Percentiles rank a stretch among this genome's conserved stretches.
Evolutionary conservation across 1,140 invertebrate species (phyloP).

Genomic region (Caenorhabditis remanei): DNA sequence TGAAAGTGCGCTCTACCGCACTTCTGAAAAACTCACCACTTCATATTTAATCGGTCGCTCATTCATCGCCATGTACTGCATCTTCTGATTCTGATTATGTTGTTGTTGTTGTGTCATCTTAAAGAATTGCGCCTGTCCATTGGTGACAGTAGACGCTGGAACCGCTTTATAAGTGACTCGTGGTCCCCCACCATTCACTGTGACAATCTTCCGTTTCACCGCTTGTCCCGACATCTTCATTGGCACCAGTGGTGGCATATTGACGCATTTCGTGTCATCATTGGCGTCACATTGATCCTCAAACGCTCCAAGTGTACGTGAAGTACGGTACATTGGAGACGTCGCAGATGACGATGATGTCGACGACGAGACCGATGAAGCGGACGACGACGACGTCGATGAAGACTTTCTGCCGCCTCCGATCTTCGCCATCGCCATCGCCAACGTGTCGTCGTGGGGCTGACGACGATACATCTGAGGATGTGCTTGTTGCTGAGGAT

Average conservation of each 20-base stretch:
- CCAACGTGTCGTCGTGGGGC: not conserved
- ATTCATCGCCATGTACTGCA: conserved; percentile 7
- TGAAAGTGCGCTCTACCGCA: no score
- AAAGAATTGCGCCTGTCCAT: not conserved
- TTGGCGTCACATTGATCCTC: conserved; percentile 26
- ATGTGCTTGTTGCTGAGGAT: conserved; percentile 13
- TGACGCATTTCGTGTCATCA: conserved; percentile 7
- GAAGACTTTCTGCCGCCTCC: conserved; percentile 12
- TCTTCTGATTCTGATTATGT: not conserved
- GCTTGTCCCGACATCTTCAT: conserved; percentile 29
- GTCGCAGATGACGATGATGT: conserved; percentile 20
- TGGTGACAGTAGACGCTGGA: conserved; percentile 8
- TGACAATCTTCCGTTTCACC: conserved; percentile 19
- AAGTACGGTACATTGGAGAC: conserved; percentile 23
- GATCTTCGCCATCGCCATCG: conserved; percentile 33
- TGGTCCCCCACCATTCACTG: not conserved
- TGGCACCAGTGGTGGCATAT: conserved; percentile 43
- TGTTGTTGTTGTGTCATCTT: conserved; percentile 12
- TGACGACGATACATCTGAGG: conserved; percentile 6
- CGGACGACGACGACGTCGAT: conserved; percentile 13
- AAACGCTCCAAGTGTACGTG: conserved; percentile 20
- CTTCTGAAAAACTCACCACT: conserved; percentile 23
- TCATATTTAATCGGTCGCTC: conserved; percentile 22
- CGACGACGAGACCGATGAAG: conserved; percentile 30
- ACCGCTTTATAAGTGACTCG: not conserved